phyloP scores from a whole-genome alignment of 2,113 vertebrate species.

The Anser brachyrhynchus region DNA sequence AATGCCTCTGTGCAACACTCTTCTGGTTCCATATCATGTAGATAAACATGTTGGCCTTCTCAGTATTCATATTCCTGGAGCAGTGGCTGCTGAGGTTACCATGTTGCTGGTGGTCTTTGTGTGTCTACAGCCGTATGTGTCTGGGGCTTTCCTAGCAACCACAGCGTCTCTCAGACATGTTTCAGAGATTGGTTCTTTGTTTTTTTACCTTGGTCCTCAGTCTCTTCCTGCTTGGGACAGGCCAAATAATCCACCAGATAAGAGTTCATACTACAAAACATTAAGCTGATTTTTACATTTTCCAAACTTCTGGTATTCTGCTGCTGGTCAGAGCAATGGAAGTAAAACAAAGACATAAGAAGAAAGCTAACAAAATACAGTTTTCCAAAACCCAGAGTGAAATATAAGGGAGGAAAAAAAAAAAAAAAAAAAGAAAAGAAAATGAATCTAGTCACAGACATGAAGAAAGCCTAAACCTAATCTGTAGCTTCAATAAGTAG shows the following conservation, averaged over 20 bases:
- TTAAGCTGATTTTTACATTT: not conserved
- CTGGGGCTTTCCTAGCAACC: not conserved
- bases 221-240: not conserved
- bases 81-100: not conserved
- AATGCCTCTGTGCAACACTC: not conserved
- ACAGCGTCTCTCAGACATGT: not conserved
- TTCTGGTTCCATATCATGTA: not conserved
- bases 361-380: not conserved
- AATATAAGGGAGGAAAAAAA: not conserved
- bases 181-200: not conserved
- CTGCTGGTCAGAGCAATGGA: not conserved
- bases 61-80: not conserved
- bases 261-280: not conserved
- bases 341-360: not conserved
- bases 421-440: not conserved
- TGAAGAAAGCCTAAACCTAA: not conserved
- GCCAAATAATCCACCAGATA: not conserved
- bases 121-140: accelerated
- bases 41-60: not conserved
- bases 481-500: not conserved
- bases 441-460: not conserved
- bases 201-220: not conserved
- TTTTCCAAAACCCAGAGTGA: not conserved
- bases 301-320: not conserved
- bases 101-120: accelerated